Percentiles rank a stretch among this genome's conserved stretches.
Evolutionary conservation across 2,113 vertebrate genomes (phyloP).

Genomic region (Neolamprologus longior): DNA sequence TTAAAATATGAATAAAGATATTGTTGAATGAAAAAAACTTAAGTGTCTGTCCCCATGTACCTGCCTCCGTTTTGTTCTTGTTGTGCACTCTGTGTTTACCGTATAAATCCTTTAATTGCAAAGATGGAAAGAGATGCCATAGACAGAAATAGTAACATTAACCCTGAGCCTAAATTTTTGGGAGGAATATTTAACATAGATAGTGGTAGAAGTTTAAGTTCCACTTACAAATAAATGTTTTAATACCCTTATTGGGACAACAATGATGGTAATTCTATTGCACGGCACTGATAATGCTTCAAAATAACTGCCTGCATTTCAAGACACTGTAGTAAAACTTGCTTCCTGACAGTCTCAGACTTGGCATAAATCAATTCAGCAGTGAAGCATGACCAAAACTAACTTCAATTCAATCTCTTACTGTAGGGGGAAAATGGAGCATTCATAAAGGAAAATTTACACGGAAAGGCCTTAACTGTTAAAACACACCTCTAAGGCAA

Average conservation of each 20-base stretch:
- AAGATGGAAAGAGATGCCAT: neutral
- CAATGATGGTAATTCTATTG: neutral
- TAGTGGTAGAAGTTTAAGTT: neutral
- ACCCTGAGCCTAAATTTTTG: neutral
- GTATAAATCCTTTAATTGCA: neutral
- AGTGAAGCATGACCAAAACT: neutral
- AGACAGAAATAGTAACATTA: neutral
- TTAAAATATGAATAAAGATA: neutral
- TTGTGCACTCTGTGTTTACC: accelerated
- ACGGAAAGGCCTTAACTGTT: neutral
- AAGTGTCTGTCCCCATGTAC: no score
- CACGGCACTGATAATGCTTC: neutral
- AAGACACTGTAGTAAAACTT: neutral
- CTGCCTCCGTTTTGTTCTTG: neutral
- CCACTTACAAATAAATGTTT: accelerated
- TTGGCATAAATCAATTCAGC: neutral
- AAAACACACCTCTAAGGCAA: neutral
- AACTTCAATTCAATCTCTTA: neutral
- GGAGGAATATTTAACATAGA: neutral
- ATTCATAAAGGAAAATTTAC: neutral
- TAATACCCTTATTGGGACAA: neutral
- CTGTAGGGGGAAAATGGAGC: neutral
- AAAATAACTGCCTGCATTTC: neutral
- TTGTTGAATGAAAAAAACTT: neutral
- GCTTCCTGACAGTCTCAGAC: accelerated